phyloP scores from a whole-genome alignment of 2,113 vertebrate species.

The Acrocephalus arundinaceus region DNA sequence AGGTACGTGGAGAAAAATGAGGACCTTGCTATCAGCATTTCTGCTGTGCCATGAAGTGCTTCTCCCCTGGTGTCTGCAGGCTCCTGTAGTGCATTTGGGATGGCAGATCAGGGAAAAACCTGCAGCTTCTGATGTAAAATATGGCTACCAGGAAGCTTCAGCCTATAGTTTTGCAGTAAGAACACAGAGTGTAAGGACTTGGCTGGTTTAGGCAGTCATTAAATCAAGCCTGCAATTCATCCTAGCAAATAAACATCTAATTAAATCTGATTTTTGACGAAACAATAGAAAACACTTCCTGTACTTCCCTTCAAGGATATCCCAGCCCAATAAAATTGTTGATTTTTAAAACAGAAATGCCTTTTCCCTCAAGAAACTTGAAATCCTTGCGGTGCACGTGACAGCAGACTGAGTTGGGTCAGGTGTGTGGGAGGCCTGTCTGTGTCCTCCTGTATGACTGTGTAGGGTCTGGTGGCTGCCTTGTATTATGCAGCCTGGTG shows the following conservation, averaged over 20 bases:
- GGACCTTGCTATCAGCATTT: background rate
- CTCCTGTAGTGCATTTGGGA: background rate
- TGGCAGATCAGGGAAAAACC: background rate
- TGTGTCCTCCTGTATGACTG: accelerated
- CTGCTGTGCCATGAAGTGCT: background rate
- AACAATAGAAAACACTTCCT: background rate
- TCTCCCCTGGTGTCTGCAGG: background rate
- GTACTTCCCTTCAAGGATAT: background rate
- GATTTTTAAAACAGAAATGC: background rate
- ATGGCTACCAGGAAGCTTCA: background rate
- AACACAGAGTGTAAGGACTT: background rate
- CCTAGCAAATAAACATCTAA: background rate
- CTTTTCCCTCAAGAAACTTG: background rate
- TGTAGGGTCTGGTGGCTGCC: background rate
- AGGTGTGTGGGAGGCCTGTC: background rate
- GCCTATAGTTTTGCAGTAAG: background rate
- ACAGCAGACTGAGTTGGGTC: background rate
- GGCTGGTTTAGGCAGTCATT: background rate
- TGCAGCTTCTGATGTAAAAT: background rate
- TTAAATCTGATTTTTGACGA: background rate
- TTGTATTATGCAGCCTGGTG: accelerated
- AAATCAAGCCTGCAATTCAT: background rate
- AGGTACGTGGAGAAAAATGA: accelerated
- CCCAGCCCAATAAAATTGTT: background rate
- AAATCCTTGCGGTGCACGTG: accelerated